Conservation (phyloP, 2,888 invertebrate species). For the Caenorhabditis sp. region DNA sequence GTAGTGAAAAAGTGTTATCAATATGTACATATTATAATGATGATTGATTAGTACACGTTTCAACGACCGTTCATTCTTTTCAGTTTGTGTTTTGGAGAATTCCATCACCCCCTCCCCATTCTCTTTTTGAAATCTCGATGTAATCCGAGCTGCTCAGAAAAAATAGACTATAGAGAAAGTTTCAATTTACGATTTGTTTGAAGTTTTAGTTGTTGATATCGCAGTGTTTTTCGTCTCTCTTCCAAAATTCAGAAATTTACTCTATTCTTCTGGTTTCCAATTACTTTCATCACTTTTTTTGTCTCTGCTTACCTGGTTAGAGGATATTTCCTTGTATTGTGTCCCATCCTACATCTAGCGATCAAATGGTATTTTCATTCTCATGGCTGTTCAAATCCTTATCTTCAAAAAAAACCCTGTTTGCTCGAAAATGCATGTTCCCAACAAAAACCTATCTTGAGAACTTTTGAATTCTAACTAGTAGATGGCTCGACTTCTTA, state of each 20-base stretch:
- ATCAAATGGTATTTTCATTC: no score
- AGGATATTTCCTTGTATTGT: background rate
- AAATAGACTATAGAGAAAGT: constrained; percentile 40
- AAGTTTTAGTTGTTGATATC: constrained; percentile 3
- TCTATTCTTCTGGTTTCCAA: background rate
- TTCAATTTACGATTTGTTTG: constrained; percentile 26
- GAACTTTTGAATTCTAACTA: no score
- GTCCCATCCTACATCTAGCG: background rate
- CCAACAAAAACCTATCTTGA: no score
- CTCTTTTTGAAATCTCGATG: constrained; percentile 3
- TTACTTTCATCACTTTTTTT: constrained; percentile 4
- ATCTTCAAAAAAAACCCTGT: no score
- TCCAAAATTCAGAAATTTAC: background rate
- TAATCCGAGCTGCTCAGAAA: constrained; percentile 40
- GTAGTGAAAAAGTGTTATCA: constrained; percentile 33
- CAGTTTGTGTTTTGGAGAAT: background rate
- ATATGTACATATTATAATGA: background rate
- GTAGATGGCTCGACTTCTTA: no score
- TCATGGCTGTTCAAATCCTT: no score
- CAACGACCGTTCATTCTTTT: constrained; percentile 26
- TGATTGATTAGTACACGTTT: constrained; percentile 47
- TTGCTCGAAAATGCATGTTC: no score
- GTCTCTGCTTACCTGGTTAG: background rate
- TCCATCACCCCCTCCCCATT: no score
- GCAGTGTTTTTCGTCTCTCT: background rate